These are phyloP conservation scores for Hypomesus transpacificus DNA, from an alignment of 2,113 vertebrate genomes.

Conservation along the genomic window DNA sequence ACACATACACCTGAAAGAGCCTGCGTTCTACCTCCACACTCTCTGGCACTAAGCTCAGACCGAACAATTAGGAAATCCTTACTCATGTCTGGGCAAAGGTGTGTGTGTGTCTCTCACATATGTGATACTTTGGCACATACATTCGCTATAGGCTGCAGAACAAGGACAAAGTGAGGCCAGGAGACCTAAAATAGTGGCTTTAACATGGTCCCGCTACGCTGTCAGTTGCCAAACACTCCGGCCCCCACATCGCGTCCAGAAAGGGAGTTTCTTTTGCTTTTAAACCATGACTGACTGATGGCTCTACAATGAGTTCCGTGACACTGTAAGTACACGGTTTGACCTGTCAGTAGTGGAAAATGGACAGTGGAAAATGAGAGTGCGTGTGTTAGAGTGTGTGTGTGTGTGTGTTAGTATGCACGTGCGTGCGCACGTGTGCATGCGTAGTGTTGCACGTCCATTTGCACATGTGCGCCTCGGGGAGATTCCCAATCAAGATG, in stretches of 20 bases:
- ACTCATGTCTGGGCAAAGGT: conserved; percentile 53
- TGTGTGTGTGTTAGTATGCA: conserved; percentile 1
- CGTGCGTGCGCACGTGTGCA: conserved; percentile 2
- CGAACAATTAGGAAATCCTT: conserved; percentile 52
- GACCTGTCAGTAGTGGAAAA: conserved; percentile 33
- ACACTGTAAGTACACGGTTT: conserved; percentile 40
- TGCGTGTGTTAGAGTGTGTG: conserved; percentile 6
- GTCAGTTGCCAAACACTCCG: conserved; percentile 31
- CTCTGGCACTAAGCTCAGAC: conserved; percentile 45
- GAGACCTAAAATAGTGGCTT: conserved; percentile 30
- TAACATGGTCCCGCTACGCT: conserved; percentile 12
- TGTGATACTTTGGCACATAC: conserved; percentile 33
- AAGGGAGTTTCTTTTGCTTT: conserved; percentile 31
- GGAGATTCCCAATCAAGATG: too few relatives aligned
- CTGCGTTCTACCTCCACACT: neutral
- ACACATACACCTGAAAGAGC: neutral
- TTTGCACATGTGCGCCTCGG: too few relatives aligned
- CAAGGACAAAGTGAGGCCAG: conserved; percentile 32
- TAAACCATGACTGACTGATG: conserved; percentile 41
- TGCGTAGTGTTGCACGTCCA: neutral
- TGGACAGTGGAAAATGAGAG: conserved; percentile 35
- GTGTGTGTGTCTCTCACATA: conserved; percentile 41
- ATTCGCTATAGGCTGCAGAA: conserved; percentile 14
- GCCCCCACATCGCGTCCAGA: conserved; percentile 36
- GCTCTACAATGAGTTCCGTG: conserved; percentile 35